Evolutionary conservation across 2,888 invertebrate species (phyloP), one percentile per base, ranked within the genome.

Genomic region (Crioceris asparagi): DNA sequence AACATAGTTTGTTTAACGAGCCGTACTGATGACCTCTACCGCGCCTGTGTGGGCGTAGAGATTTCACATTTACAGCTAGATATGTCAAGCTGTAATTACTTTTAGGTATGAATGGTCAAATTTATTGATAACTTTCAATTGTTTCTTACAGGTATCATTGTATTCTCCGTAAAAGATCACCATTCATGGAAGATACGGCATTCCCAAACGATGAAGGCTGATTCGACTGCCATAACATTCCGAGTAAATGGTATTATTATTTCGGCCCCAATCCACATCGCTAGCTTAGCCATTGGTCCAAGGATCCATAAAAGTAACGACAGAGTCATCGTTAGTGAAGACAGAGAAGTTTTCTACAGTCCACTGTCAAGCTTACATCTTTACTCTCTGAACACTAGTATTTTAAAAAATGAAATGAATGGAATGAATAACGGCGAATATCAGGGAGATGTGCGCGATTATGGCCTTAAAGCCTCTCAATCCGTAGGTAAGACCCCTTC

Each of bases 171-270:
- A 26, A 66, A 67, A 40, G 71, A 78, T 48, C 72, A 74, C 47
- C 72, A 70, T 37, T 72, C 79, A 6, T 83, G 83, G 82, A 82
- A 80, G 61, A 62, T 83, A 36, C 72, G 77, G 2, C 78, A 81
- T 51, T 56, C 63, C 3, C 64, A 65, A 27, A 74, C 78, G 2
- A 83, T 83, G 82, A 64, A 62, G 32, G 74, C 77, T 1, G 70
- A 72, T 32, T 52, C 65, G 1, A 71, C 74, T 21, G 77, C 79
- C 0, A 62, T 69, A 2, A 56, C 67, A 19, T 77, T 82, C 62
- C 69, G 68, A 46, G 71, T 81, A 23, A 73, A 74, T 36, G 75
- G 73, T 26, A 71, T 73, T 2, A 64, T 63, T 5, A 65, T 78
- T 17, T 68, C 67, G 40, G 65, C 73, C 11, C 70, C 74, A 1